Evolutionary conservation across 2,888 invertebrate species (phyloP).

Genomic region (Mellilla xanthometata): DNA sequence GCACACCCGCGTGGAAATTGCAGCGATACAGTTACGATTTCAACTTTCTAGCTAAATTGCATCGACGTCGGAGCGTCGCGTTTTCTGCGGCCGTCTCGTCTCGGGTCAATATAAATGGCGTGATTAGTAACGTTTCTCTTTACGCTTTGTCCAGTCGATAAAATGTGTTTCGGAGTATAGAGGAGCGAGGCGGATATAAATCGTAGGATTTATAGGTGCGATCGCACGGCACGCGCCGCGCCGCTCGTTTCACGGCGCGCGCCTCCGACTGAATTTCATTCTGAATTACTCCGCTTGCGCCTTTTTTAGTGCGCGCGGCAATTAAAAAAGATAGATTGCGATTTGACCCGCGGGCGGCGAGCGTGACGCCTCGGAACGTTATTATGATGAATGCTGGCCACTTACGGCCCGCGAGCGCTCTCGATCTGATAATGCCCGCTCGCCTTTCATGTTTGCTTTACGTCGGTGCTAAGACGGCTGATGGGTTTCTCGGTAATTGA

Average conservation of each 20-base stretch:
- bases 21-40: slow-evolving; percentile 57
- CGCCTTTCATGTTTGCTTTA: slow-evolving; percentile 67
- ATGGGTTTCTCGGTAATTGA: slow-evolving; percentile 63
- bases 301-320: slow-evolving; percentile 68
- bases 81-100: slow-evolving; percentile 36
- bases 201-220: slow-evolving; percentile 43
- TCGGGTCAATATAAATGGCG: slow-evolving; percentile 34
- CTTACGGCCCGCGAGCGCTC: slow-evolving; percentile 60
- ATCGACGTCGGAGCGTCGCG: slow-evolving; percentile 37
- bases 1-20: slow-evolving; percentile 60
- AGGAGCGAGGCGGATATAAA: slow-evolving; percentile 64
- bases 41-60: slow-evolving; percentile 57
- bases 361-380: slow-evolving; percentile 73
- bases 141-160: slow-evolving; percentile 50
- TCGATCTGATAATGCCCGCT: slow-evolving; percentile 66
- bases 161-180: slow-evolving; percentile 35
- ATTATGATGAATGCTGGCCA: slow-evolving; percentile 73
- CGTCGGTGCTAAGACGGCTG: slow-evolving; percentile 52
- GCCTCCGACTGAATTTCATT: slow-evolving; percentile 61
- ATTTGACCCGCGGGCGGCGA: slow-evolving; percentile 73
- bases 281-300: slow-evolving; percentile 60
- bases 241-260: slow-evolving; percentile 70
- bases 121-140: slow-evolving; percentile 57
- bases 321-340: slow-evolving; percentile 81
- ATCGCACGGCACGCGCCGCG: slow-evolving; percentile 48